phyloP scores from a whole-genome alignment of 2,888 invertebrate species.

The Patella ulyssiponensis region DNA sequence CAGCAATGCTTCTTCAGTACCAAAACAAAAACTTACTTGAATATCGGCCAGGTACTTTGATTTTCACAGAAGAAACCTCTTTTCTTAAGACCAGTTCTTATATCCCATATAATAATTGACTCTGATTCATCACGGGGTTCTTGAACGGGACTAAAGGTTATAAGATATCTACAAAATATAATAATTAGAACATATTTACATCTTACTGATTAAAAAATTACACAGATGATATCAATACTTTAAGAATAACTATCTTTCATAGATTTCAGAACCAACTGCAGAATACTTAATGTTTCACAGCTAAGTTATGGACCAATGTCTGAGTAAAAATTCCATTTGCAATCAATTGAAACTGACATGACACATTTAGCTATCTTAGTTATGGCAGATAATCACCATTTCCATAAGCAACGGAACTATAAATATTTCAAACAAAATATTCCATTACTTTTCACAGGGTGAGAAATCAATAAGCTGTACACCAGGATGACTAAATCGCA shows the following conservation, averaged over 20 bases:
- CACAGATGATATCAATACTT: no score
- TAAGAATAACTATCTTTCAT: no score
- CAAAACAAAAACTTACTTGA: slow-evolving; percentile 77
- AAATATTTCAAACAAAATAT: not conserved
- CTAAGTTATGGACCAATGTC: no score
- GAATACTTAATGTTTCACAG: no score
- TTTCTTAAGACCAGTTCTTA: slow-evolving; percentile 93
- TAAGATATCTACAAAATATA: slow-evolving; percentile 80
- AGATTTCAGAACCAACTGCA: no score
- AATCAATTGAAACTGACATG: no score
- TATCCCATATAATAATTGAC: slow-evolving; percentile 94
- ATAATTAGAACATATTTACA: no score
- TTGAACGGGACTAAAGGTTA: slow-evolving; percentile 90
- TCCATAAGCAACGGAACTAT: no score
- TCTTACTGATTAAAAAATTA: no score
- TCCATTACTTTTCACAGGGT: slow-evolving; percentile 88
- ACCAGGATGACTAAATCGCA: slow-evolving; percentile 87
- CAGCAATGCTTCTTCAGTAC: slow-evolving; percentile 79
- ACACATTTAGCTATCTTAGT: no score
- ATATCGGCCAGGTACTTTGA: slow-evolving; percentile 88
- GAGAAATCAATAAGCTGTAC: slow-evolving; percentile 98
- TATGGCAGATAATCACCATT: not conserved
- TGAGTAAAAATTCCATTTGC: no score
- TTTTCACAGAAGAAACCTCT: slow-evolving; percentile 84
- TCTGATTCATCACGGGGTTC: slow-evolving; percentile 80